Evolutionary conservation across 2,888 invertebrate genomes (phyloP), one percentile per base, ranked within the genome.

Genomic region (Eristalinus sepulchralis): DNA sequence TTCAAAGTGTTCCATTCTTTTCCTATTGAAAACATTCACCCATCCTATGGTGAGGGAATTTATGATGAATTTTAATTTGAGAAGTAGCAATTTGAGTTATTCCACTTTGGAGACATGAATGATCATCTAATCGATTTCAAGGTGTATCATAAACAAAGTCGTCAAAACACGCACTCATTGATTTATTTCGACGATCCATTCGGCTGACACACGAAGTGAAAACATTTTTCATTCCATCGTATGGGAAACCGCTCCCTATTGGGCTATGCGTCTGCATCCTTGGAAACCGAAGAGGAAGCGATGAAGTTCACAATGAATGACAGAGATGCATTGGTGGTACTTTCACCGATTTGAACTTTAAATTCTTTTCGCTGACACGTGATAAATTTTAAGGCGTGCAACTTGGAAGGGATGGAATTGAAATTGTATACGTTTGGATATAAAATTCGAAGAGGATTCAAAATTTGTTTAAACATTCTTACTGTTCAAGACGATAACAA

Each of bases 151-250:
- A 77, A 77, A 77, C 53, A 67, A 64, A 75, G 34, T 55, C 39
- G 34, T 71, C 60, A 55, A 22, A 80, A 71, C 53, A 68, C 27
- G 64, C 64, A 27, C 27, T 60, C 20, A 0, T 70, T 84, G 80
- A 80, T 84, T 80, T 80, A 84, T 80, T 66, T 13, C 71, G 22
- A 62, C 80, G 20, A 84, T 84, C 70, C 70, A 80, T 84, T 71
- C n/a, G 17, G 71, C 71, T 79, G 80, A 76, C 84, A 76, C 62
- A 33, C 34, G 75, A 75, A 76, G 66, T 70, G 36, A 70, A 78
- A 66, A 22, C 70, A 76, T 84, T 81, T 83, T 80, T 71, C 71
- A 76, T 67, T 80, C 67, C 33, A 31, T 67, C 33, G 36, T 76
- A 31, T 67, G 63, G 36, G 36, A 64, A 34, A 53, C 60, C 70